These are phyloP conservation scores for Macaria notata DNA, from an alignment of 2,888 invertebrate species.

Conservation along the genomic window DNA sequence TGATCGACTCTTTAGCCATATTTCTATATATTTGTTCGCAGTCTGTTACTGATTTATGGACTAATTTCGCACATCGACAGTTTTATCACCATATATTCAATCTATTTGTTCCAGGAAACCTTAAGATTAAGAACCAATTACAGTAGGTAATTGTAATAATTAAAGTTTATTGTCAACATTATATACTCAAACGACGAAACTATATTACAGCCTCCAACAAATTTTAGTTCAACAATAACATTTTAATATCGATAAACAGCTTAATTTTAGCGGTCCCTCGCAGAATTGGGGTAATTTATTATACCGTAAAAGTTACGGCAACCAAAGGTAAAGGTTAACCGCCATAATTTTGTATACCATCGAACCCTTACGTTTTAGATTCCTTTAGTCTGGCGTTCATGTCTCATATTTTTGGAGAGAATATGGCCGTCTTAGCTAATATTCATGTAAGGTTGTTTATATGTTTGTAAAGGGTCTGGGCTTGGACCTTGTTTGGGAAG, in stretches of 20 bases:
- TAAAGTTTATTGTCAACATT: too few relatives aligned
- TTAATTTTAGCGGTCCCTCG: constrained; percentile 40
- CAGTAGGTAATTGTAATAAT: too few relatives aligned
- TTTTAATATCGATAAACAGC: constrained; percentile 40
- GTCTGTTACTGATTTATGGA: too few relatives aligned
- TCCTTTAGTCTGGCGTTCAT: constrained; percentile 12
- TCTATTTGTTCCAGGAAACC: too few relatives aligned
- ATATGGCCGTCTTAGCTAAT: constrained; percentile 5
- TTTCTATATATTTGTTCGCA: too few relatives aligned
- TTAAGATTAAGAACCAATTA: too few relatives aligned
- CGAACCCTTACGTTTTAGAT: constrained; percentile 20
- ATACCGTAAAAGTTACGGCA: constrained; percentile 49
- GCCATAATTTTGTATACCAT: constrained; percentile 43
- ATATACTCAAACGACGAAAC: too few relatives aligned
- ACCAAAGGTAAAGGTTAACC: constrained; percentile 54
- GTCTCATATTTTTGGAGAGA: constrained; percentile 13
- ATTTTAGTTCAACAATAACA: not conserved
- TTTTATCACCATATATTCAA: too few relatives aligned
- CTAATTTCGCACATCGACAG: too few relatives aligned
- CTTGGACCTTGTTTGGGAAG: too few relatives aligned
- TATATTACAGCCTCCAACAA: too few relatives aligned
- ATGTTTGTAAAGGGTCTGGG: constrained; percentile 6
- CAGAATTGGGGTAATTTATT: constrained; percentile 59
- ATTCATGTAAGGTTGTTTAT: constrained; percentile 10
- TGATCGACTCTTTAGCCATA: too few relatives aligned